Conservation (phyloP, 2,797 vertebrate genomes). For the Spinus pinus region DNA sequence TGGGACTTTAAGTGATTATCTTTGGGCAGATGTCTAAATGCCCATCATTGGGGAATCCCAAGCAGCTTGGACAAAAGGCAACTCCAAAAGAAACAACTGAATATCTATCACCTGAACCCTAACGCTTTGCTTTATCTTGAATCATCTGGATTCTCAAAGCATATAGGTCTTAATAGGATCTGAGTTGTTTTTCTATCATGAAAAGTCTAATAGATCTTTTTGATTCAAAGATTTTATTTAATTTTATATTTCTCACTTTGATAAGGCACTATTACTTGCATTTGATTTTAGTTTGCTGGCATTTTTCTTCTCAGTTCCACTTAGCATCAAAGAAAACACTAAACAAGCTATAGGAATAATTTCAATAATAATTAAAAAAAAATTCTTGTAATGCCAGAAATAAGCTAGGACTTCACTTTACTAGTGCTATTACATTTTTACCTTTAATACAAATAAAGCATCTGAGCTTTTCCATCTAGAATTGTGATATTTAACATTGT, state of each 20-base stretch:
- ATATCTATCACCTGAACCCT: not conserved
- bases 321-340: not conserved
- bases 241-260: conserved; percentile 22
- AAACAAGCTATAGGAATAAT: conserved; percentile 3
- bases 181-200: not conserved
- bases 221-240: conserved; percentile 32
- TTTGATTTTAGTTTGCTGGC: not conserved
- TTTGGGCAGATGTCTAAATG: not conserved
- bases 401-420: not conserved
- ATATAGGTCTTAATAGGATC: not conserved
- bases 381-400: not conserved
- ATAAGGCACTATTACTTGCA: not conserved
- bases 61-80: not conserved
- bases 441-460: not conserved
- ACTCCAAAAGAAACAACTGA: not conserved
- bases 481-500: conserved; percentile 67
- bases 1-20: not conserved
- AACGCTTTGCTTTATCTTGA: not conserved
- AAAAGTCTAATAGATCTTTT: not conserved
- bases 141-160: not conserved
- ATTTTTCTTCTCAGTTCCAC: not conserved
- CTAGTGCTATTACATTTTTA: not conserved
- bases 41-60: not conserved
- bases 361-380: not conserved
- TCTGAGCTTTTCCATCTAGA: not conserved